These are phyloP conservation scores for Dysmachus trigonus DNA, from an alignment of 2,888 invertebrate genomes.

Conservation along the genomic window DNA sequence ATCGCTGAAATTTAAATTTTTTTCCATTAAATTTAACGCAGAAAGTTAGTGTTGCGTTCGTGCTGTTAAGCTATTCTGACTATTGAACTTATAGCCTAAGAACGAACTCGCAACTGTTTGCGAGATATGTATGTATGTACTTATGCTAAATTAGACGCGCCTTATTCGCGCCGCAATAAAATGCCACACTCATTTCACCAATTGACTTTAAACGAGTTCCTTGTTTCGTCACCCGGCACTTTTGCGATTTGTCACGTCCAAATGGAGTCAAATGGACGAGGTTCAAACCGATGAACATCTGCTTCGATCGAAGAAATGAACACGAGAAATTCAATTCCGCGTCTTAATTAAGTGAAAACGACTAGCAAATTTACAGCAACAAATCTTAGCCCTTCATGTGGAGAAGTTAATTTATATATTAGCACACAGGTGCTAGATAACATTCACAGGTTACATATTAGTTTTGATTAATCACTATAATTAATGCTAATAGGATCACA, in stretches of 20 bases:
- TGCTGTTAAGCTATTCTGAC: not conserved
- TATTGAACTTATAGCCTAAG: slow-evolving; percentile 1
- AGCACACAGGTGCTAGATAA: not conserved
- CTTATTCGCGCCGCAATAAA: not conserved
- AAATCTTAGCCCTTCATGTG: not conserved
- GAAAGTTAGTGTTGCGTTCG: not conserved
- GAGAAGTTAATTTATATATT: not conserved
- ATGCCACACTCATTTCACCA: slow-evolving; percentile 7
- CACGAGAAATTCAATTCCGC: not conserved
- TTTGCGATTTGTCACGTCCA: slow-evolving; percentile 26
- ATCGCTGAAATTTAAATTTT: slow-evolving; percentile 5
- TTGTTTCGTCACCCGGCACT: not conserved
- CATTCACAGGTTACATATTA: not conserved
- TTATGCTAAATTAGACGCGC: slow-evolving; percentile 11
- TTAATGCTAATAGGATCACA: not conserved
- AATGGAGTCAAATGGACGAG: not conserved
- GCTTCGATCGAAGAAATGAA: not conserved
- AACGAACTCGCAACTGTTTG: not conserved
- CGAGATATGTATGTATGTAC: not conserved
- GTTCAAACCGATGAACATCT: not conserved
- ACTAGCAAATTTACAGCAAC: not conserved
- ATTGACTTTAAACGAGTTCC: slow-evolving; percentile 23
- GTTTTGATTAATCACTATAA: not conserved
- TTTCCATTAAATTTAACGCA: not conserved
- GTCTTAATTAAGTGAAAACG: not conserved